Evolutionary conservation across 2,797 vertebrate species (phyloP).

Genomic region (Iguana delicatissima): DNA sequence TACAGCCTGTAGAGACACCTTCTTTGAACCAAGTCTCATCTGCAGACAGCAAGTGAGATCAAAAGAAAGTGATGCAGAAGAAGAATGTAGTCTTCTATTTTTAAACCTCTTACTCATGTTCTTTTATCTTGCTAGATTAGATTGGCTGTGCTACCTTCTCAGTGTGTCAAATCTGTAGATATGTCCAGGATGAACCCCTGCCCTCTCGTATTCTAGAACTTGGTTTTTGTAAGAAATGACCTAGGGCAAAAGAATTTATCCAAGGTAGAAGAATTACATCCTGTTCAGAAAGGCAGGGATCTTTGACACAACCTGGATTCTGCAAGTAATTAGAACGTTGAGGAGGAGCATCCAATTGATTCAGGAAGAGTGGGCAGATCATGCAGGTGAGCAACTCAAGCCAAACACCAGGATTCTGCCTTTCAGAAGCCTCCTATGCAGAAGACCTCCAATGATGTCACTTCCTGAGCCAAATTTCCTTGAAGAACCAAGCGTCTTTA

Average conservation of each 20-base stretch:
- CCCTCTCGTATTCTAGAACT: background rate
- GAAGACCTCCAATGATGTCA: no score
- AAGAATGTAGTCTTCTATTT: background rate
- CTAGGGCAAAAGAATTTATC: background rate
- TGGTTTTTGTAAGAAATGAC: background rate
- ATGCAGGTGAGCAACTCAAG: background rate
- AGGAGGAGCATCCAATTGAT: background rate
- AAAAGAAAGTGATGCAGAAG: background rate
- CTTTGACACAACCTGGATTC: background rate
- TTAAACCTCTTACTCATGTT: background rate
- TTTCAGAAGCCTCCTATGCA: background rate
- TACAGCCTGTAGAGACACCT: background rate
- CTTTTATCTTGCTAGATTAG: background rate
- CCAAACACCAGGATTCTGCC: background rate
- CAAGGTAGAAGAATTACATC: background rate
- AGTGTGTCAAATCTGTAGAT: background rate
- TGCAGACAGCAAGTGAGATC: constrained; percentile 1
- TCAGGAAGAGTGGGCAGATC: background rate
- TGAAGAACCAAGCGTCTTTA: background rate
- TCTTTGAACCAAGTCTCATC: background rate
- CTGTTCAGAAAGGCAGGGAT: background rate
- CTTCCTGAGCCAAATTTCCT: background rate
- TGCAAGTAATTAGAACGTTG: background rate
- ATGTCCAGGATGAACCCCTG: background rate
- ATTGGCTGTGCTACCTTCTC: background rate